Evolutionary conservation across 2,888 invertebrate species (phyloP), one percentile per base, ranked within the genome.

Genomic region (Drepana falcataria): DNA sequence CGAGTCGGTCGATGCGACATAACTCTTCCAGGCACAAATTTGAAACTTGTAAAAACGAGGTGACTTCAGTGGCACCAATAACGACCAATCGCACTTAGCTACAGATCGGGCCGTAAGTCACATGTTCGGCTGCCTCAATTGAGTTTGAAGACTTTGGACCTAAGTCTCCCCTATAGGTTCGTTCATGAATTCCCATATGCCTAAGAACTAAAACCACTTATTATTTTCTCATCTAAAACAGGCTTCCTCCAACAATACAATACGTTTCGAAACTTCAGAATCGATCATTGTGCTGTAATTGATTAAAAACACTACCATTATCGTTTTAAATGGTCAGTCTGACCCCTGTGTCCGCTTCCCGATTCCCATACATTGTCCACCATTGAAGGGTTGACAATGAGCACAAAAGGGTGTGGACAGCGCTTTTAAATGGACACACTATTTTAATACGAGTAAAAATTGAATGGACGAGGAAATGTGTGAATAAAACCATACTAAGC

Each of bases 371-470:
- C 79, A 77, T 86, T 86, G 84, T 86, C 61, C 71, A 59, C 57
- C 76, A 67, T 74, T 84, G 83, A 89, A 85, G 83, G 84, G 83
- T 80, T 76, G 68, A 88, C 88, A 89, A 89, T 79, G 68, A 56
- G 55, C 74, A 89, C 85, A 91, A 91, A 91, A 72, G 87, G 86
- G 90, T 90, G 90, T 83, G 83, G 90, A 91, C 89, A 89, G 87
- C 85, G 71, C 73, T 70, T 70, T 69, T 64, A 90, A 89, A 90
- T 90, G 90, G 85, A 85, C 86, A 87, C 72, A 51, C 51, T 51
- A 51, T 51, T 73, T 73, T 75, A 82, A 85, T 85, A 82, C 82
- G 80, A 78, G 77, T 77, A 81, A 81, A 81, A 83, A 84, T 77
- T 77, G 79, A 83, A 83, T 77, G 80, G 77, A 76, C 81, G 66